Evolutionary conservation across 2,888 invertebrate genomes (phyloP).

Genomic region (Tolmerus cingulatus): DNA sequence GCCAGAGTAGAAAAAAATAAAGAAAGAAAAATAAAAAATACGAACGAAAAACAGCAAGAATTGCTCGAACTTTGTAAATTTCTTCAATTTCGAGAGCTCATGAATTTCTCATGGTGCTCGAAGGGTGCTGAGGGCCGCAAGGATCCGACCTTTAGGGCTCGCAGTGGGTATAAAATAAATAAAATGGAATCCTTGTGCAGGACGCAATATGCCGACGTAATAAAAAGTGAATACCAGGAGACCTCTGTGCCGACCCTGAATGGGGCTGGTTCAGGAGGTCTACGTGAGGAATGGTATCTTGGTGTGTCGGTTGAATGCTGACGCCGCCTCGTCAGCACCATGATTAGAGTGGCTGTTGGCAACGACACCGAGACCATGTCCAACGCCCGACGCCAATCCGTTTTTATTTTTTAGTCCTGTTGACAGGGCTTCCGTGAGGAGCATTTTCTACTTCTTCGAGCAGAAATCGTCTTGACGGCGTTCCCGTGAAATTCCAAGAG

Average conservation of each 20-base stretch:
- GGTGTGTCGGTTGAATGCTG: background rate
- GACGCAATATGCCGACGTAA: constrained; percentile 4
- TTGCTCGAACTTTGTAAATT: background rate
- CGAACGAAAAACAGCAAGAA: background rate
- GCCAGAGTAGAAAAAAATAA: background rate
- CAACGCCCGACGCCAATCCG: background rate
- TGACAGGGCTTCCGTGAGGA: background rate
- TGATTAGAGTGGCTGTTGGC: background rate
- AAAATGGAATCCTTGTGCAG: background rate
- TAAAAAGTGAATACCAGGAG: constrained; percentile 3
- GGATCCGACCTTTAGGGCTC: background rate
- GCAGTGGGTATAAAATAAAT: background rate
- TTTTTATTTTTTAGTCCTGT: background rate
- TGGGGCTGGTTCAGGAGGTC: background rate
- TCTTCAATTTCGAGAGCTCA: constrained; percentile 27
- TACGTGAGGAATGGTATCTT: background rate
- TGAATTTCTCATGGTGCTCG: constrained; percentile 23
- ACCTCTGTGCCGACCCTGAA: background rate
- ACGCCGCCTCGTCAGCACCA: background rate
- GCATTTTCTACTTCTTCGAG: background rate
- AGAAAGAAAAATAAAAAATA: background rate
- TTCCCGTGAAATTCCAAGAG: background rate
- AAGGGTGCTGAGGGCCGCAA: background rate
- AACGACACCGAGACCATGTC: background rate
- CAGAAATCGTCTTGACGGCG: background rate